Evolutionary conservation across 30 jellyfish, hydroid and myxozoan species (phyloP), one percentile per base, ranked within the genome.

Genomic region (Cassiopea xamachana): DNA sequence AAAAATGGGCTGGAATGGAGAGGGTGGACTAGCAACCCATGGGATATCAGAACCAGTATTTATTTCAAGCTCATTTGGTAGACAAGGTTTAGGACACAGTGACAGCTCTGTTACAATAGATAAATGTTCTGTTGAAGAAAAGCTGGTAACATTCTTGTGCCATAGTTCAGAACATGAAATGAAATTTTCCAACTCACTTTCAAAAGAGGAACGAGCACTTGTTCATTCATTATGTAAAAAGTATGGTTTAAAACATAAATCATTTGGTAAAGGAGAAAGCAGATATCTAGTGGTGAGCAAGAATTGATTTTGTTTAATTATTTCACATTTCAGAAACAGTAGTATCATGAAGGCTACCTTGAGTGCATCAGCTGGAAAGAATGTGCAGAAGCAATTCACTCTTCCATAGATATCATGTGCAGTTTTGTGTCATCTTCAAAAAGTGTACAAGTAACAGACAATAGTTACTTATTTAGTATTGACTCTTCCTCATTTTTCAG

Each of bases 1-100:
- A 2, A 96, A 96, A 83, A 96, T 96, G 99, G 99, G 99, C 2
- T 96, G 99, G 99, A 64, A 81, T 77, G 99, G 99, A 18, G 75
- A 55, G 47, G 97, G 98, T 8, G 99, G 99, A 49, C 69, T 96
- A 13, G 97, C 98, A 19, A 96, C 81, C 48, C 75, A 58, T 27
- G 99, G 99, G 13, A 87, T 83, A 51, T 64, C 93, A 1, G 99
- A 96, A 2, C 99, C 99, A 3, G 96, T 96, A 43, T 88, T 89
- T 92, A 80, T 96, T 51, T 94, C 88, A 45, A 61, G 87, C 73
- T 87, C 93, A 2, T 93, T 84, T 45, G 94, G 93, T n/a, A 78
- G 99, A 67, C 69, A 60, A 47, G 99, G 99, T 16, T 60, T 96
- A 13, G 99, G 99, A 45, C 93, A 88, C 50, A 60, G 72, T 46